Percentiles rank a stretch among this genome's conserved stretches.
Evolutionary conservation across 1,140 invertebrate species (phyloP).

Genomic region (Ceratosolen solmsi): DNA sequence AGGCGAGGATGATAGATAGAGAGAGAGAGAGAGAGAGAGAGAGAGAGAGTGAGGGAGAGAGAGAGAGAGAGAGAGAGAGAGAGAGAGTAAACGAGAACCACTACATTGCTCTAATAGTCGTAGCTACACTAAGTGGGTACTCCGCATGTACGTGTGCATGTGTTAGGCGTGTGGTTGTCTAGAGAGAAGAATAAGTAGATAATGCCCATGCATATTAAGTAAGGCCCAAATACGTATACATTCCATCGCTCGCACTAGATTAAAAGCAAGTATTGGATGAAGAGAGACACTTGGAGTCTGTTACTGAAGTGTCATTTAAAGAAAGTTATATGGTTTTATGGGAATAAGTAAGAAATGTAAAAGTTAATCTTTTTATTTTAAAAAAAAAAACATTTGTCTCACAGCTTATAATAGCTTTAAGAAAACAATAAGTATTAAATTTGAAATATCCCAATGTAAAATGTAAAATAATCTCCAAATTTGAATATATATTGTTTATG

Average conservation of each 20-base stretch:
- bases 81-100: background rate
- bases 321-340: background rate
- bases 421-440: too few species aligned
- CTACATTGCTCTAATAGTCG: conserved; percentile 51
- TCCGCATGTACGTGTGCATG: conserved; percentile 40
- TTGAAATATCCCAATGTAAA: too few species aligned
- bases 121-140: conserved; percentile 51
- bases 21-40: background rate
- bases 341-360: too few species aligned
- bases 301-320: conserved; percentile 8
- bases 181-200: conserved; percentile 58
- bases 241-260: conserved; percentile 43
- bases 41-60: background rate
- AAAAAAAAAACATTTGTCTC: too few species aligned
- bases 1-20: too few species aligned
- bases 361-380: too few species aligned
- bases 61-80: background rate
- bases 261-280: background rate
- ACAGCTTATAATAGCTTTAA: too few species aligned
- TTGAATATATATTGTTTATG: too few species aligned
- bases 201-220: conserved; percentile 59
- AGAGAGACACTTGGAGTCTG: conserved; percentile 42
- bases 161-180: background rate
- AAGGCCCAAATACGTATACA: conserved; percentile 38
- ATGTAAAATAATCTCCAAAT: too few species aligned